Evolutionary conservation across 2,113 vertebrate genomes (phyloP).

Genomic region (Micromys minutus): DNA sequence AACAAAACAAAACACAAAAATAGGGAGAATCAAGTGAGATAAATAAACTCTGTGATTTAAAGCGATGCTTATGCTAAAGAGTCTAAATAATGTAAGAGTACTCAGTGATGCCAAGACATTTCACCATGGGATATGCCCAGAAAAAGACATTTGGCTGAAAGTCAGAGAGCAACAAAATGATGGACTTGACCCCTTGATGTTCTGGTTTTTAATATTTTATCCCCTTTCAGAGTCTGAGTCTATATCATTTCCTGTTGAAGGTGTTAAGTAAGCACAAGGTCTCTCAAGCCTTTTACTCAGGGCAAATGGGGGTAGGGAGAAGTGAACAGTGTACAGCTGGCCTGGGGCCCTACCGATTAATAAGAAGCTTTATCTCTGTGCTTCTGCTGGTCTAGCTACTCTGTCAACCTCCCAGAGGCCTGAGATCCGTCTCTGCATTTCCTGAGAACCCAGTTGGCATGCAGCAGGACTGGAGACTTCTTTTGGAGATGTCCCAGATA

Average conservation of each 20-base stretch:
- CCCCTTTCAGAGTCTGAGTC: neutral
- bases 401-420: neutral
- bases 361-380: neutral
- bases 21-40: neutral
- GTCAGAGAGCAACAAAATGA: neutral
- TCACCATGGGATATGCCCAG: neutral
- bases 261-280: neutral
- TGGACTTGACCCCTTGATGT: neutral
- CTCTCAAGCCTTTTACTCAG: neutral
- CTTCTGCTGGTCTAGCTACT: neutral
- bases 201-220: slow-evolving; percentile 6
- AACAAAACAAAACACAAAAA: too few species aligned
- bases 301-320: neutral
- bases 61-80: neutral
- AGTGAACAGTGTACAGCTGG: neutral
- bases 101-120: neutral
- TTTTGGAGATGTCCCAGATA: neutral
- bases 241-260: neutral
- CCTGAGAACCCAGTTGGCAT: neutral
- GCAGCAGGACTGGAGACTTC: neutral
- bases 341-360: neutral
- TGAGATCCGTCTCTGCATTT: neutral
- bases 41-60: neutral
- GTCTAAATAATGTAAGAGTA: neutral
- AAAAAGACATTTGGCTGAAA: neutral